Conservation (phyloP, 1,140 invertebrate species). For the Lepidotrigona ventralis region DNA sequence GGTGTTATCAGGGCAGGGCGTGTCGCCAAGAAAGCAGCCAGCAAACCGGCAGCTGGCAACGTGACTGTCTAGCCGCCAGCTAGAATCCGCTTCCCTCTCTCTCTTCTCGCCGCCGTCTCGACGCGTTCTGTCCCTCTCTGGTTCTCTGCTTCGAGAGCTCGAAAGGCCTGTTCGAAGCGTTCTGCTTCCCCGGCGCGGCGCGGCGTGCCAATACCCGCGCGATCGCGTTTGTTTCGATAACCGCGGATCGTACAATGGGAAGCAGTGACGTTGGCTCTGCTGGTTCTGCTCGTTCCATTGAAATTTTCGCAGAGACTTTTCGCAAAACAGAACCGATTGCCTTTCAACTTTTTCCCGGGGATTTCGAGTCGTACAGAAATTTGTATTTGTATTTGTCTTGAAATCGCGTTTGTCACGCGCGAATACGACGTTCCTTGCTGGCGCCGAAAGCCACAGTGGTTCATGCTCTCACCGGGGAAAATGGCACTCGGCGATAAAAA, state of each 20-base stretch:
- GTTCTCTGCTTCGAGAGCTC: neutral
- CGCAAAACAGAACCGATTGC: too few relatives aligned
- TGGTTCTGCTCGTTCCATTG: neutral
- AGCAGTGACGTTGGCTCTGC: neutral
- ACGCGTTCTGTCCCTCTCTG: constrained; percentile 3
- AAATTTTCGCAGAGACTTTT: neutral
- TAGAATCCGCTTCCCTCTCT: constrained; percentile 64
- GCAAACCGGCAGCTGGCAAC: constrained; percentile 67
- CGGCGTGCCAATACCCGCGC: neutral
- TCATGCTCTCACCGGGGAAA: neutral
- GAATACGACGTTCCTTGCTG: too few relatives aligned
- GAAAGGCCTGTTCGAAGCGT: constrained; percentile 10
- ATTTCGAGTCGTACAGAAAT: too few relatives aligned
- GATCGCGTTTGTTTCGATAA: constrained; percentile 27
- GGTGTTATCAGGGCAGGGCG: constrained; percentile 79
- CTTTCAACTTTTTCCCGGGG: too few relatives aligned
- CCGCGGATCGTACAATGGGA: constrained; percentile 6
- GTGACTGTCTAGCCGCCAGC: constrained; percentile 70
- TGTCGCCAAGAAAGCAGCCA: constrained; percentile 73
- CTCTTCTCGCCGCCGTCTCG: constrained; percentile 14
- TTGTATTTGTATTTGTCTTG: neutral
- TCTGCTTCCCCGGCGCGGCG: constrained; percentile 14
- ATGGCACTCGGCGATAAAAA: too few relatives aligned
- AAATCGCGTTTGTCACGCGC: neutral
- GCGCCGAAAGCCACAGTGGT: constrained; percentile 10